Evolutionary conservation across 2,888 invertebrate species (phyloP).

Genomic region (Tenthredo mesomela): DNA sequence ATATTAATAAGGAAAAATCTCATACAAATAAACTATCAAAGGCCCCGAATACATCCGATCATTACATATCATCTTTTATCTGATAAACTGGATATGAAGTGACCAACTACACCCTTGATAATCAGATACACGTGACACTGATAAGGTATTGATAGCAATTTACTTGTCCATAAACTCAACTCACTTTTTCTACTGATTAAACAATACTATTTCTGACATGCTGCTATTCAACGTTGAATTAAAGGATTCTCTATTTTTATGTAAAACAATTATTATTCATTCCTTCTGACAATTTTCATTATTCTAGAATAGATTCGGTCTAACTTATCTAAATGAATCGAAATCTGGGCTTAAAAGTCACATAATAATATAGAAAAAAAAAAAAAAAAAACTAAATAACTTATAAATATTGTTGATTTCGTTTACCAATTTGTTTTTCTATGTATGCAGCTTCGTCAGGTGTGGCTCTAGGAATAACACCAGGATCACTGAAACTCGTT

Average conservation of each 20-base stretch:
- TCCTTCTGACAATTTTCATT: not conserved
- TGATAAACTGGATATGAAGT: constrained; percentile 35
- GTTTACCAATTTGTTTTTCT: constrained; percentile 92
- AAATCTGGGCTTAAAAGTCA: not conserved
- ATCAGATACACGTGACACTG: constrained; percentile 35
- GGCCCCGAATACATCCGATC: not conserved
- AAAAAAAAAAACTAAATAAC: not conserved
- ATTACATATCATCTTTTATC: constrained; percentile 31
- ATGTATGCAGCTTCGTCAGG: constrained; percentile 94
- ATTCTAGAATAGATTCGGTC: not conserved
- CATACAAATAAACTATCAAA: constrained; percentile 16
- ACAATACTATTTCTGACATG: constrained; percentile 24
- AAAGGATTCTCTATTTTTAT: not conserved
- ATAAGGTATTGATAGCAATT: constrained; percentile 50
- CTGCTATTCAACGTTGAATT: not conserved
- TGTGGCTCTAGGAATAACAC: constrained; percentile 94
- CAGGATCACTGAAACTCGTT: constrained; percentile 96
- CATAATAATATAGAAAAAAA: not conserved
- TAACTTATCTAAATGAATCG: not conserved
- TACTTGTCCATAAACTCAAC: constrained; percentile 21
- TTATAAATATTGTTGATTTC: constrained; percentile 18
- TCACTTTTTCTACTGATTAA: constrained; percentile 14
- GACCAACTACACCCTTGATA: constrained; percentile 33
- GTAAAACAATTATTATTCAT: not conserved
- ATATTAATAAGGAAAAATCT: not conserved